These are phyloP conservation scores for Atherinosoma microstoma DNA, from an alignment of 2,797 vertebrate genomes.

Conservation along the genomic window DNA sequence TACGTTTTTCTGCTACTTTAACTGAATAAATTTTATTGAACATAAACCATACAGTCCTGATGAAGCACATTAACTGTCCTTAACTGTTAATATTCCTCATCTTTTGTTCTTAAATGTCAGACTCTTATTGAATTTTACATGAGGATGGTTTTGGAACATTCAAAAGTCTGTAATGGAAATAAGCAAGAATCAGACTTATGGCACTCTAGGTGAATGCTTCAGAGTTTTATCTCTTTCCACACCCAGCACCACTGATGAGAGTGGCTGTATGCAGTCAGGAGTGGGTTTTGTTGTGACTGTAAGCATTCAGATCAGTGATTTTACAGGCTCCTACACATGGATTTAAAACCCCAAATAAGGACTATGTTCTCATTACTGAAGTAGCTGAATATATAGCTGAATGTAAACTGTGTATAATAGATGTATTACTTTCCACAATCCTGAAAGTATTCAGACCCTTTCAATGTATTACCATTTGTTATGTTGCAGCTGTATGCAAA, in stretches of 20 bases:
- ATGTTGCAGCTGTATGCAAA: background rate
- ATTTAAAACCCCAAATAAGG: background rate
- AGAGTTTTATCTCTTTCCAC: background rate
- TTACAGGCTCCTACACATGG: background rate
- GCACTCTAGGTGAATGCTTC: background rate
- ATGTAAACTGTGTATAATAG: background rate
- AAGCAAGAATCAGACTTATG: background rate
- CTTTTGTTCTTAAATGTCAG: background rate
- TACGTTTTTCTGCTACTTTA: background rate
- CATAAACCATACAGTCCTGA: background rate
- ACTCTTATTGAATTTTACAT: background rate
- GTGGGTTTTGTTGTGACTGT: background rate
- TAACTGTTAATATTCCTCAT: background rate
- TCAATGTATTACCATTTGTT: background rate
- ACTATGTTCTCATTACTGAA: background rate
- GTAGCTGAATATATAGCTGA: background rate
- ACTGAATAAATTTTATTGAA: background rate
- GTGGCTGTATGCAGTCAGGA: background rate
- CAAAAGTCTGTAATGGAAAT: background rate
- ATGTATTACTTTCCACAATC: background rate
- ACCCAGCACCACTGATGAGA: background rate
- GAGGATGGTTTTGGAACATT: background rate
- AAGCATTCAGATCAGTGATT: background rate
- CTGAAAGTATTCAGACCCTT: background rate
- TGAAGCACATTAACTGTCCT: background rate